Conservation (phyloP, 2,888 invertebrate genomes). For the Andrena dorsata region DNA sequence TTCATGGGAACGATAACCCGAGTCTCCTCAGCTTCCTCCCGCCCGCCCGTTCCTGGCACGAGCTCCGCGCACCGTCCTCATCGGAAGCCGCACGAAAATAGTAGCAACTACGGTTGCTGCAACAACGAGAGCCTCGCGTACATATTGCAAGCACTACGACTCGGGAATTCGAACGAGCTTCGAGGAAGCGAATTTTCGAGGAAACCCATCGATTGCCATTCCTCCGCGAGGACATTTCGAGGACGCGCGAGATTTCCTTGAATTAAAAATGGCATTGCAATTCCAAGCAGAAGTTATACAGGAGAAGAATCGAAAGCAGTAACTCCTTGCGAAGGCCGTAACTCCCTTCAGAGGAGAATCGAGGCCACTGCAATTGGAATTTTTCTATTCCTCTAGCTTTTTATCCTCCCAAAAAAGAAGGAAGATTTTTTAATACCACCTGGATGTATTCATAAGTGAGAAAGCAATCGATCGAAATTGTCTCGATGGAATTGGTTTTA, state of each 20-base stretch:
- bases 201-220: not conserved
- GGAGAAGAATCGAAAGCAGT: no score
- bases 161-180: constrained; percentile 24
- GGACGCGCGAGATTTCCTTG: not conserved
- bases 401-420: no score
- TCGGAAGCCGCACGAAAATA: constrained; percentile 69
- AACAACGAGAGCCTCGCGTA: constrained; percentile 51
- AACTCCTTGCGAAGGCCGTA: no score
- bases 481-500: no score
- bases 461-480: no score
- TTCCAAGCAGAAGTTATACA: not conserved
- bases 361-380: no score
- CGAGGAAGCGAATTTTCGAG: not conserved
- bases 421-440: no score
- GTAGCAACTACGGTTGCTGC: constrained; percentile 57
- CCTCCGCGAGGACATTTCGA: not conserved
- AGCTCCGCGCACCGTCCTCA: constrained; percentile 37
- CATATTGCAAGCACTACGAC: constrained; percentile 9
- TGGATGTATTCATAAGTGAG: no score
- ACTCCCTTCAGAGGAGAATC: no score
- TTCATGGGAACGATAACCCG: constrained; percentile 72
- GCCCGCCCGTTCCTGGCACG: constrained; percentile 30
- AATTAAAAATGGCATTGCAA: not conserved
- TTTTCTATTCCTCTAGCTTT: no score
- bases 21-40: constrained; percentile 20